Evolutionary conservation across 2,797 vertebrate genomes (phyloP).

Genomic region (Spinus olivaceus): DNA sequence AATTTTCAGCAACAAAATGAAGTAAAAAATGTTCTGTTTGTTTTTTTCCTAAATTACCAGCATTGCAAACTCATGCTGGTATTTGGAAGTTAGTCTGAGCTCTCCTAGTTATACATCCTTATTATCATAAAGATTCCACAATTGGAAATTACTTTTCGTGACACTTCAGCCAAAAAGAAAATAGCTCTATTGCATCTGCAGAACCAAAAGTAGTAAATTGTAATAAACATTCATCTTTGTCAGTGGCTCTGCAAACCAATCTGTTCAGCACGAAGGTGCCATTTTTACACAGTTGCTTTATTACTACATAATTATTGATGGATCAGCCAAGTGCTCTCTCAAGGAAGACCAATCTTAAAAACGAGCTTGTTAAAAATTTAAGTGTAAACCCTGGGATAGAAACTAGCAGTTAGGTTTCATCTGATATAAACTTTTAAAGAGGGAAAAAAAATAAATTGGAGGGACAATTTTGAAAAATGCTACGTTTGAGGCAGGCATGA

Average conservation of each 20-base stretch:
- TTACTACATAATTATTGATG: slow-evolving; percentile 49
- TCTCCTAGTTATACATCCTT: not conserved
- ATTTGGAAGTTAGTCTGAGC: not conserved
- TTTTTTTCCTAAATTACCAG: not conserved
- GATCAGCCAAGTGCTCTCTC: slow-evolving; percentile 40
- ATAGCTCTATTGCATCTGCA: slow-evolving; percentile 45
- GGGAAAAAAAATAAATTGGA: not conserved
- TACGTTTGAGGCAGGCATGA: slow-evolving; percentile 36
- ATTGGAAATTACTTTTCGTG: slow-evolving; percentile 14
- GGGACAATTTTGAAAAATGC: slow-evolving; percentile 32
- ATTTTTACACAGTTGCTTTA: slow-evolving; percentile 52
- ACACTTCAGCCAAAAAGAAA: slow-evolving; percentile 9
- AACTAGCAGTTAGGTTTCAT: slow-evolving; percentile 14
- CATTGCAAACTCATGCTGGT: not conserved
- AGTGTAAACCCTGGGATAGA: slow-evolving; percentile 24
- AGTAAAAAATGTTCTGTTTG: not conserved
- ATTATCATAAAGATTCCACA: slow-evolving; percentile 39
- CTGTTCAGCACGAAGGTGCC: not conserved
- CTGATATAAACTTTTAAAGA: slow-evolving; percentile 34
- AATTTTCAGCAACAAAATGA: not conserved
- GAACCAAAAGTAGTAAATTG: slow-evolving; percentile 29
- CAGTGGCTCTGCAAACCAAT: slow-evolving; percentile 45
- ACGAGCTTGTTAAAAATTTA: slow-evolving; percentile 20
- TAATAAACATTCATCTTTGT: slow-evolving; percentile 42
- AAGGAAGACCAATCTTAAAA: slow-evolving; percentile 49